Percentiles rank a stretch among this genome's conserved stretches.
phyloP scores from a whole-genome alignment of 1,140 invertebrate species.

The Pseudomyrmex gracilis region DNA sequence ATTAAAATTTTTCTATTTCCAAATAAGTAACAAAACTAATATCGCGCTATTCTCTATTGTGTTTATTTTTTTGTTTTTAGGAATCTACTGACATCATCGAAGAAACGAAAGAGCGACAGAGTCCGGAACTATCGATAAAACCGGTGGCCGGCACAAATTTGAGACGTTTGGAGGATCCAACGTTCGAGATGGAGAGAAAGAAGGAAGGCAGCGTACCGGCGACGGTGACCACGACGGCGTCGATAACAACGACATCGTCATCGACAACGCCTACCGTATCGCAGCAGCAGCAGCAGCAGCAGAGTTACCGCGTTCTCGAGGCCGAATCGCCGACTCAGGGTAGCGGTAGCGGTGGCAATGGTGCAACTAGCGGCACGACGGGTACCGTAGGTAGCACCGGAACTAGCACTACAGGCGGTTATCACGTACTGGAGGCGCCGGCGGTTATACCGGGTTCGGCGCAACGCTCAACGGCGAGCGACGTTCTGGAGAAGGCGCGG shows the following conservation, averaged over 20 bases:
- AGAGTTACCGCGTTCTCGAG: slow-evolving; percentile 78
- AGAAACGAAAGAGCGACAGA: slow-evolving; percentile 56
- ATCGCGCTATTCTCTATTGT: neutral
- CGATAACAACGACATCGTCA: slow-evolving; percentile 64
- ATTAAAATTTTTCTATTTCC: neutral
- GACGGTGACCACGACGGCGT: slow-evolving; percentile 50
- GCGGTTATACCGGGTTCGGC: slow-evolving; percentile 78
- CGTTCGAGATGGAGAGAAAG: slow-evolving; percentile 84
- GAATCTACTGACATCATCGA: slow-evolving; percentile 49
- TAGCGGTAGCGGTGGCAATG: neutral
- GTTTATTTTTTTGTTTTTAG: slow-evolving; percentile 4
- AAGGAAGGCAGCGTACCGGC: slow-evolving; percentile 56
- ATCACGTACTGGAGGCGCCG: slow-evolving; percentile 85
- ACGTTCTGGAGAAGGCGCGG: slow-evolving; percentile 92
- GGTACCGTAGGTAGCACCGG: slow-evolving; percentile 14
- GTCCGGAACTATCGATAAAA: slow-evolving; percentile 74
- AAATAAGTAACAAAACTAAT: neutral
- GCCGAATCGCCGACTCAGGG: slow-evolving; percentile 65
- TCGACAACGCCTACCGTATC: neutral
- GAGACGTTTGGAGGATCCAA: slow-evolving; percentile 86
- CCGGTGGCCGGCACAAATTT: slow-evolving; percentile 85
- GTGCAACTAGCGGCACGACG: neutral
- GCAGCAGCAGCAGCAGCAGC: slow-evolving; percentile 34
- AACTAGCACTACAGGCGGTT: slow-evolving; percentile 64
- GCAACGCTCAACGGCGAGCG: slow-evolving; percentile 88